Conservation (phyloP, 2,113 vertebrate genomes). For the Burhinus bistriatus region DNA sequence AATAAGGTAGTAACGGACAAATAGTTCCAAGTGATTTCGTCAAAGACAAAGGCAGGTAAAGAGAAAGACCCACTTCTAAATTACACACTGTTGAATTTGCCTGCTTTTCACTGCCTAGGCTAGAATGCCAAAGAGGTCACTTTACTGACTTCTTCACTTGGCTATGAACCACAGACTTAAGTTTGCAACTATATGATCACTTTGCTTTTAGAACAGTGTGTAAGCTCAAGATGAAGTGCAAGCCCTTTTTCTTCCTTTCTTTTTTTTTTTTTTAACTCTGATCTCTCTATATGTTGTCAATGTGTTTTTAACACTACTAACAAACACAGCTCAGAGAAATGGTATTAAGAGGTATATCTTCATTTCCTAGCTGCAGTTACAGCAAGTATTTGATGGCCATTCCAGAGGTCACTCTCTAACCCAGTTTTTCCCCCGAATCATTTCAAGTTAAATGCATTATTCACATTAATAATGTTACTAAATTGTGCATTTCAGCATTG, state of each 20-base stretch:
- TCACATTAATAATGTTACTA: conserved; percentile 59
- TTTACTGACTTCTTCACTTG: not conserved
- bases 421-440: not conserved
- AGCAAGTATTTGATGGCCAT: not conserved
- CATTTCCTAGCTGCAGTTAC: not conserved
- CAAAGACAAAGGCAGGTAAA: not conserved
- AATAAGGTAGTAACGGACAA: not conserved
- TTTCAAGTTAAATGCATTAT: conserved; percentile 55
- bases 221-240: not conserved
- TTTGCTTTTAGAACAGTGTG: not conserved
- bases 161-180: not conserved
- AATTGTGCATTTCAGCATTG: conserved; percentile 32
- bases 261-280: not conserved
- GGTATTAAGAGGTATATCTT: not conserved
- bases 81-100: not conserved
- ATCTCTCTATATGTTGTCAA: fast-evolving
- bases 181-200: not conserved
- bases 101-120: not conserved
- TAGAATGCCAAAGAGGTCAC: not conserved
- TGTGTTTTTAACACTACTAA: not conserved
- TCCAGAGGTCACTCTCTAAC: not conserved
- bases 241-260: not conserved
- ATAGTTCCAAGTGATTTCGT: not conserved
- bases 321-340: not conserved
- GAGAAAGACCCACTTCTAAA: not conserved